phyloP scores from a whole-genome alignment of 2,113 vertebrate species.

The Albula glossodonta region DNA sequence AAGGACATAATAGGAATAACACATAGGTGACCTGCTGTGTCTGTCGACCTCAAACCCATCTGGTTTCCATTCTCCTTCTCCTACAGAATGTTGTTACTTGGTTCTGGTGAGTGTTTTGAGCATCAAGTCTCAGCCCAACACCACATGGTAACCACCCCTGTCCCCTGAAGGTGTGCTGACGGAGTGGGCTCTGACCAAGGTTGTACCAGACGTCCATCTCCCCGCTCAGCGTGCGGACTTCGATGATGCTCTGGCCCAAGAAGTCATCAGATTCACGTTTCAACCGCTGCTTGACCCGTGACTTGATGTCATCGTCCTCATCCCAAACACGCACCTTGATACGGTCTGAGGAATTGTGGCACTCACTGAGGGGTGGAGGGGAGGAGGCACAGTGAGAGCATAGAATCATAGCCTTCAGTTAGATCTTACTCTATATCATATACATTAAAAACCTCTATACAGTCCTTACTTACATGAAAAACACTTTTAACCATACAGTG shows the following conservation, averaged over 20 bases:
- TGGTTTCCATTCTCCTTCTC: no score
- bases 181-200: slow-evolving; percentile 77
- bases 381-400: neutral
- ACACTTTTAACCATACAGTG: neutral
- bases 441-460: neutral
- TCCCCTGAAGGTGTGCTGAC: rapidly evolving
- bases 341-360: slow-evolving; percentile 97
- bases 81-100: no score
- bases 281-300: slow-evolving; percentile 92
- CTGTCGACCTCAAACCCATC: no score
- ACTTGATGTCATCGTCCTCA: slow-evolving; percentile 98
- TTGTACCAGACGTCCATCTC: slow-evolving; percentile 99
- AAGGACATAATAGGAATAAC: neutral
- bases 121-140: neutral
- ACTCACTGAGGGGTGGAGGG: slow-evolving; percentile 75
- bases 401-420: neutral
- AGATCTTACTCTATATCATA: no score
- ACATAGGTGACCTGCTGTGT: neutral
- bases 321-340: slow-evolving; percentile 99
- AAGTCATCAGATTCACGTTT: slow-evolving; percentile 98
- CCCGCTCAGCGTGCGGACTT: slow-evolving; percentile 93
- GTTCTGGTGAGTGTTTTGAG: no score
- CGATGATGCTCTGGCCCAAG: slow-evolving; percentile 96
- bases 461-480: neutral
- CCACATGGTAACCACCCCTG: neutral